phyloP scores from a whole-genome alignment of 1,140 invertebrate species.

The Palaemon carinicauda region DNA sequence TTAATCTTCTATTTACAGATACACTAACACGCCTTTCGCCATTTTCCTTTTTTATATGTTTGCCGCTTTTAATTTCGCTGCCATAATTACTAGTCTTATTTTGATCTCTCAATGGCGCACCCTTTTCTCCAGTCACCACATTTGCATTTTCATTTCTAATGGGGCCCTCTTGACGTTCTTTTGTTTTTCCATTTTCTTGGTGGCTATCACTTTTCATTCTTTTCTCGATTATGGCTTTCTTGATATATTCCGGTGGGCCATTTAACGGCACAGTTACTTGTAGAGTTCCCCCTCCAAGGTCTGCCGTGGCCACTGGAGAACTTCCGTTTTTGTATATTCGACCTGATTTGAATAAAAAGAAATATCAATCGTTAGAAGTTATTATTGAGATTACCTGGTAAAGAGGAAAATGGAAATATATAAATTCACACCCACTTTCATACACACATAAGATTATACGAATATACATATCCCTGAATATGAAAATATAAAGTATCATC shows the following conservation, averaged over 20 bases:
- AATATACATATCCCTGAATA: too few relatives aligned
- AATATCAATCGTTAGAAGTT: not conserved
- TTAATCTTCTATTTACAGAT: too few relatives aligned
- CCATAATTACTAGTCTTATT: too few relatives aligned
- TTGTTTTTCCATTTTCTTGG: not conserved
- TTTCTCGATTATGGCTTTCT: not conserved
- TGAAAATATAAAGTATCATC: too few relatives aligned
- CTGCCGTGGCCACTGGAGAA: conserved; percentile 25
- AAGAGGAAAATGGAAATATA: too few relatives aligned
- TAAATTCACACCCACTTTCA: too few relatives aligned
- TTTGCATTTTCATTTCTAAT: not conserved
- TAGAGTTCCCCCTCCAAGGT: conserved; percentile 45
- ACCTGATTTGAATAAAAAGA: conserved; percentile 23
- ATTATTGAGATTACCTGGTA: too few relatives aligned
- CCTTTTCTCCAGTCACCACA: not conserved
- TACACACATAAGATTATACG: too few relatives aligned
- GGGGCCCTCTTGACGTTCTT: not conserved
- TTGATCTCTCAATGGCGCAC: not conserved
- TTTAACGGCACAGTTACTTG: conserved; percentile 29
- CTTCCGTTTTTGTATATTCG: conserved; percentile 40
- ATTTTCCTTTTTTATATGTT: too few relatives aligned
- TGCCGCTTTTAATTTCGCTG: too few relatives aligned
- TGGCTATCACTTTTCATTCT: not conserved
- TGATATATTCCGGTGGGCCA: conserved; percentile 26
- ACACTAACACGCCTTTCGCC: too few relatives aligned